phyloP scores from a whole-genome alignment of 2,113 vertebrate species.

The Craseonycteris thonglongyai region DNA sequence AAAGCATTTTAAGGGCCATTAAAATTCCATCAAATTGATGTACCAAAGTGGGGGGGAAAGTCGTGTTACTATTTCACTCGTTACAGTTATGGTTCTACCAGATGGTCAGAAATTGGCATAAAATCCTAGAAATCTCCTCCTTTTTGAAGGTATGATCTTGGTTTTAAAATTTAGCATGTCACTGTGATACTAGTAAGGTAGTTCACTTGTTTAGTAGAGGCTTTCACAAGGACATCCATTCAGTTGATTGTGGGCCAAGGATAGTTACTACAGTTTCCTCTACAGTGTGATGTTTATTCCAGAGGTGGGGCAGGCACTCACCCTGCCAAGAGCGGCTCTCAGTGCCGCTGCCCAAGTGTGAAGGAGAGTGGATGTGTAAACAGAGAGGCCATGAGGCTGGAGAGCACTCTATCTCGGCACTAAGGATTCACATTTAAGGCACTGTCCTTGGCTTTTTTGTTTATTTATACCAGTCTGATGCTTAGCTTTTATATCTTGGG shows the following conservation, averaged over 20 bases:
- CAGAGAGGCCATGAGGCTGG: not conserved
- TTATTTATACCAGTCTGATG: not conserved
- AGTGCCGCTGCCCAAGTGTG: not conserved
- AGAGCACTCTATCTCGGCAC: not conserved
- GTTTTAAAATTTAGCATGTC: not conserved
- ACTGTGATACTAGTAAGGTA: not conserved
- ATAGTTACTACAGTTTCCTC: not conserved
- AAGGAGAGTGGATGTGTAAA: not conserved
- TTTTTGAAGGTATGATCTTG: not conserved
- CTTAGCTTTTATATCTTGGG: slow-evolving; percentile 18
- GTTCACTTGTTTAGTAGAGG: not conserved
- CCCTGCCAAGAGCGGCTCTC: not conserved
- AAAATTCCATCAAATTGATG: not conserved
- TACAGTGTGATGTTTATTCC: no score
- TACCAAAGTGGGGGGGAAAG: not conserved
- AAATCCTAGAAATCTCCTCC: not conserved
- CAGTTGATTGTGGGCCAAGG: not conserved
- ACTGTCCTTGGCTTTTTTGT: not conserved
- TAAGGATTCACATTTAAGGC: not conserved
- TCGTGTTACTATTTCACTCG: not conserved
- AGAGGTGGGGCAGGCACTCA: not conserved
- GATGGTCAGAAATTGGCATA: not conserved
- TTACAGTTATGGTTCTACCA: not conserved
- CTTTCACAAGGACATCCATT: not conserved
- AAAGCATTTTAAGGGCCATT: not conserved